Conservation (phyloP, 2,113 vertebrate genomes). For the Coturnix japonica region DNA sequence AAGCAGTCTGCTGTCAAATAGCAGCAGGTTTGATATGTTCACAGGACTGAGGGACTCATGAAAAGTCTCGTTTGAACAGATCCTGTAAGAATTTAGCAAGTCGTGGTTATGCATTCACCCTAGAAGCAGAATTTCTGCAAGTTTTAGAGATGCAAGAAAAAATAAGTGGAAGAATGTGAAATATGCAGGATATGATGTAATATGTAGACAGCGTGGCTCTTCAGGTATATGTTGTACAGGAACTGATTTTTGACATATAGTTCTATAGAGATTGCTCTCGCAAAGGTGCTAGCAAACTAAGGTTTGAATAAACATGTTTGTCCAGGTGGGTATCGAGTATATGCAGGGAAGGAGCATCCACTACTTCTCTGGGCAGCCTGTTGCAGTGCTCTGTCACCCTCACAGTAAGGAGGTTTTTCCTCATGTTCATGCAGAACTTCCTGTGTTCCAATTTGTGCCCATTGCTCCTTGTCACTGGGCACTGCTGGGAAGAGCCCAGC, state of each 20-base stretch:
- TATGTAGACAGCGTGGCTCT: background rate
- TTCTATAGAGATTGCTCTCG: accelerated
- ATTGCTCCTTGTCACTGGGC: background rate
- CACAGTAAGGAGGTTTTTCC: background rate
- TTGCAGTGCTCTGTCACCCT: background rate
- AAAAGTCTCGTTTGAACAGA: background rate
- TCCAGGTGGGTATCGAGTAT: background rate
- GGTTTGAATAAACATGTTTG: background rate
- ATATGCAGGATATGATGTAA: background rate
- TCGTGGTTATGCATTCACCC: background rate
- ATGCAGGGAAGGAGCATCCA: no score
- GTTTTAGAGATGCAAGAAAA: background rate
- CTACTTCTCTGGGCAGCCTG: no score
- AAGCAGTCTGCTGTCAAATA: background rate
- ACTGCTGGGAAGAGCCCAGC: background rate
- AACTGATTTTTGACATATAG: background rate
- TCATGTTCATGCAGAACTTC: background rate
- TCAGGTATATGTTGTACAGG: background rate
- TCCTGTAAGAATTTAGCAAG: background rate
- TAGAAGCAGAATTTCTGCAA: background rate
- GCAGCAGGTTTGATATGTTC: background rate
- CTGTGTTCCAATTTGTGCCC: background rate
- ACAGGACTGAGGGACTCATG: background rate
- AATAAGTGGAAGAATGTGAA: background rate
- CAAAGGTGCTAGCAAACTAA: background rate